Conservation (phyloP, 2,113 vertebrate species). For the Pedionomus torquatus region DNA sequence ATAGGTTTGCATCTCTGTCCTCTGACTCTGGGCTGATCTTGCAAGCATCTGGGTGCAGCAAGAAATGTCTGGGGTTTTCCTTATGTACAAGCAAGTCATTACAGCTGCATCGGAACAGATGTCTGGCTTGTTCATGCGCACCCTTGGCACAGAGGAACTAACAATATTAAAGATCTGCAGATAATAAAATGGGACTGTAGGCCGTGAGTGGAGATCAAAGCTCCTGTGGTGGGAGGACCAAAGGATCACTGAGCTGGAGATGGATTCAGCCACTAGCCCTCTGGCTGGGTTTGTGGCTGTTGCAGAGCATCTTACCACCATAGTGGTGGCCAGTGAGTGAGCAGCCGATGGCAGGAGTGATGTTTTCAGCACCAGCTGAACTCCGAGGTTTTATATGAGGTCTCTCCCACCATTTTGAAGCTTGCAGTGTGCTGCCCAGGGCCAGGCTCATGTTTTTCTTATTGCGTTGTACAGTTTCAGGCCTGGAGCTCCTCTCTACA, state of each 20-base stretch:
- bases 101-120: not conserved
- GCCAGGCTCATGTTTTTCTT: accelerated
- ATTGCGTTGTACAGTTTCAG: not conserved
- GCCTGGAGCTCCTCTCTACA: not conserved
- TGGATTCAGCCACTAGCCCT: not conserved
- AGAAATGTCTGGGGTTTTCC: not conserved
- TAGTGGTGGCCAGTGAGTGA: not conserved
- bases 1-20: not conserved
- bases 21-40: not conserved
- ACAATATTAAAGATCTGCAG: not conserved
- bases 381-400: not conserved
- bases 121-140: accelerated
- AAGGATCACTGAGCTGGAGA: not conserved
- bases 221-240: not conserved
- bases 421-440: not conserved
- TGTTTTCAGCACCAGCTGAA: not conserved
- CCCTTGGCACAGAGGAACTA: not conserved
- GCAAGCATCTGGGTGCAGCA: not conserved
- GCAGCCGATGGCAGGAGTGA: accelerated
- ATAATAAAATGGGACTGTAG: not conserved
- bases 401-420: not conserved
- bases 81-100: not conserved
- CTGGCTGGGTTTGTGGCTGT: not conserved
- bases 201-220: not conserved
- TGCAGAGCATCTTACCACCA: not conserved